Evolutionary conservation across 2,797 vertebrate genomes (phyloP), one percentile per base, ranked within the genome.

Genomic region (Pitangus sulphuratus): DNA sequence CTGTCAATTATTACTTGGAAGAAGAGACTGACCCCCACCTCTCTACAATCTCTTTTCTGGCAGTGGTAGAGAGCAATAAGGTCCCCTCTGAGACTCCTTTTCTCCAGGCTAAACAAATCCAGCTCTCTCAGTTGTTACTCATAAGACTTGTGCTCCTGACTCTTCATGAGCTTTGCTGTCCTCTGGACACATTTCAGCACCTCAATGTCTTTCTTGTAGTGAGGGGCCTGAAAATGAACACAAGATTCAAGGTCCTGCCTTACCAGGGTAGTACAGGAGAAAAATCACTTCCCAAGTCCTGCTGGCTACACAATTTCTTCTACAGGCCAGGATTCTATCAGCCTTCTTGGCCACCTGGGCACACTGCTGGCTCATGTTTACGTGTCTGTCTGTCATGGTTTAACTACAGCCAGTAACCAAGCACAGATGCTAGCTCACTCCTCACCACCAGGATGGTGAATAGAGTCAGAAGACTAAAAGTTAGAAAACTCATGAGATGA

Each of bases 11-110:
- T 10, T 56, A 20, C 18, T 56, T 50, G 31, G 24, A 37, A 62
- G n/a, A 69, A 12, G 15, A 56, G 2, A n/a, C 31, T 1, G 2
- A 15, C 31, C 5, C 7, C 1, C n/a, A 24, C 0, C 0, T 28
- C 42, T 14, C 16, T 62, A 12, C 6, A 44, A 2, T 4, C 11
- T n/a, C 26, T 53, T 69, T 50, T 30, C 31, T n/a, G 4, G 9
- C 7, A 42, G 12, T 42, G 68, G 31, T 50, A 28, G 31, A 42
- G 61, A 37, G 15, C 5, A 2, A 20, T 37, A n/a, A 44, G 3
- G 31, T 48, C 7, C 12, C 45, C 15, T 42, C 42, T 48, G 21
- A 69, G 8, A 3, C 26, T 76, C 19, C 9, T 56, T 28, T 62
- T 21, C 56, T 62, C 9, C 48, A 56, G 15, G 11, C 9, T 44